A percentile compares a stretch with the other conserved stretches of the same genome.
Conservation (phyloP, 2,888 invertebrate genomes). For the Orchestes rusci region DNA sequence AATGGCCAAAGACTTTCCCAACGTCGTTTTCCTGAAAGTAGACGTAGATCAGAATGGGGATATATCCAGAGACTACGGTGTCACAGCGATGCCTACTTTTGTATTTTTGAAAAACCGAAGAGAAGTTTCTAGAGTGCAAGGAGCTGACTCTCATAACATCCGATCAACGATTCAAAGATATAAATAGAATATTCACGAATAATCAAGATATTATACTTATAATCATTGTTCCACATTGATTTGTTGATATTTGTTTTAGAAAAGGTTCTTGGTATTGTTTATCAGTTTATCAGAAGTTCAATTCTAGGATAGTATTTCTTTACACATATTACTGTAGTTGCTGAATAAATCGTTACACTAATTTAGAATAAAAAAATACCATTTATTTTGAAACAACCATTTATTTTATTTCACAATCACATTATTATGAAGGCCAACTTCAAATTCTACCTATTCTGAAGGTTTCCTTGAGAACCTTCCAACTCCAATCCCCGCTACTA, state of each 20-base stretch:
- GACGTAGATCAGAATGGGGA: conserved; percentile 83
- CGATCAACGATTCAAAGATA: conserved; percentile 51
- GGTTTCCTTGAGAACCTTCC: no score
- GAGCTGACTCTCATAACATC: conserved; percentile 67
- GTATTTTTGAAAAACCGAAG: conserved; percentile 66
- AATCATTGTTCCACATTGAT: neutral
- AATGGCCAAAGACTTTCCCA: conserved; percentile 52
- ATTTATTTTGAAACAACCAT: no score
- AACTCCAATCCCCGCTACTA: no score
- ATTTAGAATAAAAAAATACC: no score
- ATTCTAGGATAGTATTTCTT: no score
- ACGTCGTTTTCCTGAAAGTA: conserved; percentile 45
- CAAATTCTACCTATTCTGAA: no score
- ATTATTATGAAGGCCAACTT: no score
- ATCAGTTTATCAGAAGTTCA: no score
- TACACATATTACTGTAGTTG: no score
- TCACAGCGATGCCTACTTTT: conserved; percentile 83
- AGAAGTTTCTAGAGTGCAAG: conserved; percentile 63
- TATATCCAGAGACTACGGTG: conserved; percentile 63
- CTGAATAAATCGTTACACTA: no score
- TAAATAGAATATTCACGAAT: conserved; percentile 28
- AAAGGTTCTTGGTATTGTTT: no score
- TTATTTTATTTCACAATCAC: no score
- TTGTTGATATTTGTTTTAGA: neutral
- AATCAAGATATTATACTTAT: neutral